phyloP scores from a whole-genome alignment of 2,113 vertebrate species.

The Marmota flaviventris region DNA sequence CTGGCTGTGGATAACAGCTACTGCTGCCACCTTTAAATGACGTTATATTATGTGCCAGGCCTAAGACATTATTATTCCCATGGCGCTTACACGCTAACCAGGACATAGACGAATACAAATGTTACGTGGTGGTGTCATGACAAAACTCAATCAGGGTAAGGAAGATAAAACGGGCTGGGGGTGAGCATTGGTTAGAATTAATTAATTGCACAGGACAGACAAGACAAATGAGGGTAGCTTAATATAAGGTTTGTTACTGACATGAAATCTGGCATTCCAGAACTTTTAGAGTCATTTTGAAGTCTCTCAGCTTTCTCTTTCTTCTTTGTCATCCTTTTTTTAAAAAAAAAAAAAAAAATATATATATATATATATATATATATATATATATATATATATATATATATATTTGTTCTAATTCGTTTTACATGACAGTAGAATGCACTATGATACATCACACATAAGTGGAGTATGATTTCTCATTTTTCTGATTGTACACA shows the following conservation, averaged over 20 bases:
- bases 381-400: too few species aligned
- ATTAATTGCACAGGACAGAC: neutral
- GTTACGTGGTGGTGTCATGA: neutral
- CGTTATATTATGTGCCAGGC: neutral
- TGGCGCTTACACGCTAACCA: neutral
- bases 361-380: too few species aligned
- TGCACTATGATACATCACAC: too few species aligned
- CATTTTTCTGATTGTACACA: too few species aligned
- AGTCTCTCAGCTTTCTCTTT: neutral
- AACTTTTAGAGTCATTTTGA: neutral
- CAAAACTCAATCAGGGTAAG: neutral
- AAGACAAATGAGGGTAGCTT: neutral
- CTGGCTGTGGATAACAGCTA: neutral
- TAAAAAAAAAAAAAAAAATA: too few species aligned
- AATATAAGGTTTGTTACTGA: neutral
- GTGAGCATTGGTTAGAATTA: neutral
- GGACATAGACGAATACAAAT: neutral
- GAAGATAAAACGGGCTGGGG: neutral
- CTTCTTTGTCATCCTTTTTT: neutral
- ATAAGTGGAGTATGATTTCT: too few species aligned
- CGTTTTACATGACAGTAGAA: too few species aligned
- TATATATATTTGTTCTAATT: too few species aligned
- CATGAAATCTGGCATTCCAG: neutral
- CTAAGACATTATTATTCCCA: neutral
- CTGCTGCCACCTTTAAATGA: neutral